Percentiles rank a stretch among this genome's conserved stretches.
These are phyloP conservation scores for Isichthys henryi DNA, from an alignment of 2,113 vertebrate species.

Conservation along the genomic window DNA sequence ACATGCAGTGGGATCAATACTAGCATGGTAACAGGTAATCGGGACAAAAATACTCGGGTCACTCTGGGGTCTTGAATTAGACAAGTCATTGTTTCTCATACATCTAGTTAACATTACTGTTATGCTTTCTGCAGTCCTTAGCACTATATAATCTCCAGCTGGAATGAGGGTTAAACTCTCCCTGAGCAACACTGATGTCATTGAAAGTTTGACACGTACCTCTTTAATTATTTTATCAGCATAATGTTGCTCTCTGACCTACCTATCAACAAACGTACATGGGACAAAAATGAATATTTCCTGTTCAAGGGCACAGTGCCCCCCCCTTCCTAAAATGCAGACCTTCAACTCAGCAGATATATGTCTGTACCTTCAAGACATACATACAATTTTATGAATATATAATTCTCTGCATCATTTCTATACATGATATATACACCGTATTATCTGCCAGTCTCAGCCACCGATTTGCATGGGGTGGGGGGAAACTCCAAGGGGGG, in stretches of 20 bases:
- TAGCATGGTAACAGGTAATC: background rate
- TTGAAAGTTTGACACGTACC: background rate
- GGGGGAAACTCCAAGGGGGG: background rate
- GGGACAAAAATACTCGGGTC: background rate
- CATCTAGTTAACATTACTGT: background rate
- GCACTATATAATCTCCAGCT: background rate
- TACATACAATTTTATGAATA: slow-evolving; percentile 1
- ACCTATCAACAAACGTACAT: background rate
- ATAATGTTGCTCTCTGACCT: background rate
- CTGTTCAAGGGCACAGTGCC: background rate
- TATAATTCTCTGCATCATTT: background rate
- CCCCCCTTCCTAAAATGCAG: background rate
- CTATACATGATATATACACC: background rate
- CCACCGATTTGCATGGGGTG: background rate
- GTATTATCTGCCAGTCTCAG: background rate
- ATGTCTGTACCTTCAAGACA: background rate
- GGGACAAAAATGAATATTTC: background rate
- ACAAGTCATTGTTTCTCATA: background rate
- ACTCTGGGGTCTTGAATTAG: background rate
- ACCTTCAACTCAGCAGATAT: background rate
- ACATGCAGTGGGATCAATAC: background rate
- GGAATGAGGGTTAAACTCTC: background rate
- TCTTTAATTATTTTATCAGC: background rate
- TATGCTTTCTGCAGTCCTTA: background rate
- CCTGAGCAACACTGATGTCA: background rate